Conservation (phyloP, 1,140 invertebrate species). For the Hormaphis cornu region DNA sequence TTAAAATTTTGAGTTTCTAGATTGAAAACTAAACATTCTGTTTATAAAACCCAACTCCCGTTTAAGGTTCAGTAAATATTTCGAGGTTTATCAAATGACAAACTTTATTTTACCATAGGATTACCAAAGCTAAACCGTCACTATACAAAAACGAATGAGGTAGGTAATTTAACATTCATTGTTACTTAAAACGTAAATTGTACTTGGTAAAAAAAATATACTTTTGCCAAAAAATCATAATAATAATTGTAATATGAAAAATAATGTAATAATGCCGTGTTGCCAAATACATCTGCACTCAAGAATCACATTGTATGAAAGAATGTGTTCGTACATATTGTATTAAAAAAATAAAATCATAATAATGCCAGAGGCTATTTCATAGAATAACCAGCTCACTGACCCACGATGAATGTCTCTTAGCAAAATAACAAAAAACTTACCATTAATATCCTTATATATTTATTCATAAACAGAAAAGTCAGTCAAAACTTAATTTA, state of each 20-base stretch:
- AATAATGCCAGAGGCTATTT: slow-evolving; percentile 19
- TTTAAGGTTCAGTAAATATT: no score
- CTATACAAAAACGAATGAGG: no score
- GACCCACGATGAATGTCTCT: slow-evolving; percentile 26
- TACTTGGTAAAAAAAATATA: no score
- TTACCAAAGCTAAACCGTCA: no score
- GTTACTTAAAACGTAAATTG: no score
- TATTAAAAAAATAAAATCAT: slow-evolving; percentile 30
- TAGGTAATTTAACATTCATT: no score
- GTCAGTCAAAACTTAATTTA: neutral
- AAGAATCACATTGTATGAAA: slow-evolving; percentile 19
- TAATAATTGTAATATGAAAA: neutral
- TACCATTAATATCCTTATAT: neutral
- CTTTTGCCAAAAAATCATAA: no score
- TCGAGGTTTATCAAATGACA: no score
- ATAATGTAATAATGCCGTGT: neutral
- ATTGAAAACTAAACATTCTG: no score
- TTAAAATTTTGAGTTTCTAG: no score
- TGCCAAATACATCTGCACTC: slow-evolving; percentile 16
- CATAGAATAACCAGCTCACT: slow-evolving; percentile 14
- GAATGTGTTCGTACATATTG: slow-evolving; percentile 17
- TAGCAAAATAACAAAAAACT: slow-evolving; percentile 23
- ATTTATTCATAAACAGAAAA: neutral
- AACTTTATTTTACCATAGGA: no score
- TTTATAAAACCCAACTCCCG: no score